Base-by-base conservation (phyloP, 2,888 invertebrate genomes). In the Rhamnusium bicolor region DNA sequence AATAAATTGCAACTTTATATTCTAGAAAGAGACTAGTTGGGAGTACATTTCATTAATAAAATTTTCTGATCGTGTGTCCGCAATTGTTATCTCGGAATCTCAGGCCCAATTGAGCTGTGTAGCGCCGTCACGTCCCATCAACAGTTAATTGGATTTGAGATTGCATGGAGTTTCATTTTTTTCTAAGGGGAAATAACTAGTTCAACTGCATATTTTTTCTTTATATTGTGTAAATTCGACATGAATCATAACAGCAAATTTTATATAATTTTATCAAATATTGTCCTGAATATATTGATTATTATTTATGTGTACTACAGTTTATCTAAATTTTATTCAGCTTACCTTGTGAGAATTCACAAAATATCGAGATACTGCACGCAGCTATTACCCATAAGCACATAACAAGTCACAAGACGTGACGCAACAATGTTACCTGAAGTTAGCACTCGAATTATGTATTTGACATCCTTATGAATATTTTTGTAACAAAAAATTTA, bases 21-120 rank as follows among this genome's bases (percentile, higher is more conserved):
- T 84, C 84, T 70, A 79, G 81, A 75, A 80, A 81, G 81, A n/a
- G 80, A 75, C 79, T 73, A 79, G 79, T 79, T 80, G 80, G 80
- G 81, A 84, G 82, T 82, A 82, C 81, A 83, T 83, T 84, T 83
- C 84, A 82, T 84, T 83, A 84, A 85, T 84, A 84, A 84, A 83
- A 82, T 82, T 84, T 84, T 84, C 83, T 78, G 82, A 81, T 81
- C 83, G 81, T 84, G n/a, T n/a, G 83, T 83, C 78, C 83, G 80
- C 80, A 80, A 82, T 82, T 82, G 81, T 82, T 81, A 81, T 81
- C 80, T 78, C 72, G 73, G 71, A 77, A 75, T 74, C 81, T 81
- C 79, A 74, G 76, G 81, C 79, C 76, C 84, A 80, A 83, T 83
- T 80, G 81, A 79, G 80, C 80, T 73, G 75, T 74, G 79, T 69